Evolutionary conservation across 2,888 invertebrate genomes (phyloP).

Genomic region (Clepsis dumicolana): DNA sequence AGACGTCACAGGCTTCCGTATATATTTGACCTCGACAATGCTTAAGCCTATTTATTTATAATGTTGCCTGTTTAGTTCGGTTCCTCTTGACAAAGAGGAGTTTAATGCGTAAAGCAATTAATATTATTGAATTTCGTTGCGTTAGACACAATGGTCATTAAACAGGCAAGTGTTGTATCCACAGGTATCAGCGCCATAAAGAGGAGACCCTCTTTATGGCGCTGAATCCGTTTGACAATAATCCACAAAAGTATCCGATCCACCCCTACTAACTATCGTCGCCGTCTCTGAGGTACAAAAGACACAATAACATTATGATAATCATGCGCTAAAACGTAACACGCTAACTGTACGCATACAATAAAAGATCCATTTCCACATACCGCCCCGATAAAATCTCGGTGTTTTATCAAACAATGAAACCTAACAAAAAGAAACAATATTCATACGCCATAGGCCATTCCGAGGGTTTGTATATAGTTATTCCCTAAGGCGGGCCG

Average conservation of each 20-base stretch:
- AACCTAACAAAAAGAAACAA: constrained; percentile 39
- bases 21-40: not conserved
- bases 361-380: constrained; percentile 8
- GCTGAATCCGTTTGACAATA: not conserved
- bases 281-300: not conserved
- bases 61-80: no score
- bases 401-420: constrained; percentile 34
- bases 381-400: constrained; percentile 31
- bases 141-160: no score
- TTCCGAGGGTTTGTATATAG: constrained; percentile 33
- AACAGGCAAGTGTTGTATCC: no score
- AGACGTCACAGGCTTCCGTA: not conserved
- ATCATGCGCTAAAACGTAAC: not conserved
- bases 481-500: constrained; percentile 30
- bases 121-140: no score
- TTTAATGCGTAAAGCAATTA: no score
- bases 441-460: constrained; percentile 39
- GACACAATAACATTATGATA: not conserved
- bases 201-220: not conserved
- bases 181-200: no score
- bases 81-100: no score
- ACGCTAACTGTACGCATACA: not conserved
- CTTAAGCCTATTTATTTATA: no score
- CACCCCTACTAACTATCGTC: not conserved
- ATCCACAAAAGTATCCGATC: not conserved